Evolutionary conservation across 2,888 invertebrate species (phyloP), one percentile per base, ranked within the genome.

Genomic region (Microdon myrmicae): DNA sequence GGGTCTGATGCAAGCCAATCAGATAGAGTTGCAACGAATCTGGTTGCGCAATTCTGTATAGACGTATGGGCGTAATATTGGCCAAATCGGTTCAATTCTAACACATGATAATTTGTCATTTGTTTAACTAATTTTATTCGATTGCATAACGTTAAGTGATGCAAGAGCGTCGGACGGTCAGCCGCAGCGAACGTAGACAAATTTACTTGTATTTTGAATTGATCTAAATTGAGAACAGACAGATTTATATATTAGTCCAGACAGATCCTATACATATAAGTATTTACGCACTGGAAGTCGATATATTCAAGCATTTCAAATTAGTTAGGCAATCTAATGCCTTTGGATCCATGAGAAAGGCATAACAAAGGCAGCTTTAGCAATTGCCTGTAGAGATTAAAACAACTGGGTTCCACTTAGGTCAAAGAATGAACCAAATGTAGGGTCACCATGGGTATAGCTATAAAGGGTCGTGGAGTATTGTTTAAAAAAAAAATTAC

Each of bases 81-180:
- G 47, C 19, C 58, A 34, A 64, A 53, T 58, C 45, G 43, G 43
- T 58, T 47, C 31, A 39, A 58, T 58, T 58, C 59, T 43, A 53
- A 58, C 34, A 51, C 58, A 64, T 47, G 58, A 53, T 58, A 64
- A 58, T 64, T 64, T 64, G 58, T 64, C 61, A 64, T 64, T 64
- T 64, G 58, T 38, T 58, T 53, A 58, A 58, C 51, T 53, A 58
- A 64, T 64, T 51, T 53, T 51, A 51, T 58, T 58, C 58, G 58
- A 37, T 29, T 25, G 44, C 49, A 22, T 23, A n/a, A 39, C 60
- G 43, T 48, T 38, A 31, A 31, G n/a, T 17, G 34, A 9, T 4
- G 31, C 2, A 22, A 37, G 12, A 7, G 31, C 34, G 13, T n/a
- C n/a, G n/a, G n/a, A n/a, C n/a, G n/a, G n/a, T n/a, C n/a, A n/a